A percentile compares a stretch with the other conserved stretches of the same genome.
Conservation (phyloP, 1,140 invertebrate species). For the Drosophila neocordata region DNA sequence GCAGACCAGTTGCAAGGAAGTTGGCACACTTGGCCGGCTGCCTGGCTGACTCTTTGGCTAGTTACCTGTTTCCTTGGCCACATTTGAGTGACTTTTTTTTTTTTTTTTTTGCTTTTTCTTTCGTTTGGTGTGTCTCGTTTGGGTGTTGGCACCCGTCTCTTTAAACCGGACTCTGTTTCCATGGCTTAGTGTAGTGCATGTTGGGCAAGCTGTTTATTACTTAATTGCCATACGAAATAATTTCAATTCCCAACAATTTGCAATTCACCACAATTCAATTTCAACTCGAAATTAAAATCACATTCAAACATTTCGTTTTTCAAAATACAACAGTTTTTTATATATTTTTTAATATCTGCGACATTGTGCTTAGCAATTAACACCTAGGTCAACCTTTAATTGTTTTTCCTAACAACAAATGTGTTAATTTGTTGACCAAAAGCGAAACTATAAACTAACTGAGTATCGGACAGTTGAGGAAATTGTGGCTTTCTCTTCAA, state of each 20-base stretch:
- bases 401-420: slow-evolving; percentile 16
- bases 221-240: slow-evolving; percentile 58
- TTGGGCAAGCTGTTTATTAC: slow-evolving; percentile 69
- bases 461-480: neutral
- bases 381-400: slow-evolving; percentile 39
- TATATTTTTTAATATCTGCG: slow-evolving; percentile 6
- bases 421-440: slow-evolving; percentile 57
- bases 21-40: slow-evolving; percentile 58
- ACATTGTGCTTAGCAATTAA: slow-evolving; percentile 53
- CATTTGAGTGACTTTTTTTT: slow-evolving; percentile 17
- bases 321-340: neutral
- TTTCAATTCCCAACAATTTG: slow-evolving; percentile 14
- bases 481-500: slow-evolving; percentile 1
- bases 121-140: slow-evolving; percentile 20
- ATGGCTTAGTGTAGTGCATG: slow-evolving; percentile 9
- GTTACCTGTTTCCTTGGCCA: slow-evolving; percentile 56
- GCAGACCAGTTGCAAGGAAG: slow-evolving; percentile 66
- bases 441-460: slow-evolving; percentile 12
- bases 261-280: slow-evolving; percentile 27
- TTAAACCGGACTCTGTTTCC: slow-evolving; percentile 37
- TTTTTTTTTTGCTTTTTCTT: neutral
- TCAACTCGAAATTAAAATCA: slow-evolving; percentile 19
- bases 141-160: slow-evolving; percentile 52
- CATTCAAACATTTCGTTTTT: slow-evolving; percentile 30
- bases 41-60: neutral